Conservation (phyloP, 2,113 vertebrate species). For the Mesocricetus auratus region DNA sequence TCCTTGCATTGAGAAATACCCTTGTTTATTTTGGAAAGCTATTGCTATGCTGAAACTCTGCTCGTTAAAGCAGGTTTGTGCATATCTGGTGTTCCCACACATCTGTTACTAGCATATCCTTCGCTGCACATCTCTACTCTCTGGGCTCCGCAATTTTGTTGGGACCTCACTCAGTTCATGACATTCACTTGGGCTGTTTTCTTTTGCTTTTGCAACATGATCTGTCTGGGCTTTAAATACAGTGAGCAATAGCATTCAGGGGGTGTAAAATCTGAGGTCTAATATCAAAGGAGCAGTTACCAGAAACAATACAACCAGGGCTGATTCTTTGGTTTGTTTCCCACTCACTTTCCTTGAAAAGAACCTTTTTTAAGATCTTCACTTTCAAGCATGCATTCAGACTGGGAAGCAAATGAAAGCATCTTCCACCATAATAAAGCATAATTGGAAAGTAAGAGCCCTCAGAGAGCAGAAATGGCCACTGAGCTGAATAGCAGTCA, state of each 20-base stretch:
- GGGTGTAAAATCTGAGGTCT: not conserved
- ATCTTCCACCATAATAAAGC: not conserved
- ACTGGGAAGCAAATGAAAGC: not conserved
- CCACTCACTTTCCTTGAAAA: not conserved
- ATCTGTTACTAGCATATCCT: fast-evolving
- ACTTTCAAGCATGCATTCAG: not conserved
- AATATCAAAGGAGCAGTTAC: not conserved
- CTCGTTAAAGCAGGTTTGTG: not conserved
- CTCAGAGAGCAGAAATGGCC: not conserved
- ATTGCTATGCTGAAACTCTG: not conserved
- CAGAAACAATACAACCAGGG: not conserved
- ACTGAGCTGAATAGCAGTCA: fast-evolving
- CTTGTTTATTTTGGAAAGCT: not conserved
- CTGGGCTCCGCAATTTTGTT: not conserved
- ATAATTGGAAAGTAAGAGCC: not conserved
- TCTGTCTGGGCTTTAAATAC: not conserved
- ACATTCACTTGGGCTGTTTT: not conserved
- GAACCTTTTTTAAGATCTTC: not conserved
- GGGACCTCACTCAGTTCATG: not conserved
- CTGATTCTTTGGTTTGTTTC: not conserved
- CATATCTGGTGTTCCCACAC: fast-evolving
- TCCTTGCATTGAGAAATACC: not conserved
- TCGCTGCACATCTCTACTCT: too few species aligned
- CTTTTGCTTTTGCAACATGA: not conserved
- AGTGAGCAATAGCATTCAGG: not conserved